Evolutionary conservation across 2,797 vertebrate species (phyloP), one percentile per base, ranked within the genome.

Genomic region (Muscicapa comitata): DNA sequence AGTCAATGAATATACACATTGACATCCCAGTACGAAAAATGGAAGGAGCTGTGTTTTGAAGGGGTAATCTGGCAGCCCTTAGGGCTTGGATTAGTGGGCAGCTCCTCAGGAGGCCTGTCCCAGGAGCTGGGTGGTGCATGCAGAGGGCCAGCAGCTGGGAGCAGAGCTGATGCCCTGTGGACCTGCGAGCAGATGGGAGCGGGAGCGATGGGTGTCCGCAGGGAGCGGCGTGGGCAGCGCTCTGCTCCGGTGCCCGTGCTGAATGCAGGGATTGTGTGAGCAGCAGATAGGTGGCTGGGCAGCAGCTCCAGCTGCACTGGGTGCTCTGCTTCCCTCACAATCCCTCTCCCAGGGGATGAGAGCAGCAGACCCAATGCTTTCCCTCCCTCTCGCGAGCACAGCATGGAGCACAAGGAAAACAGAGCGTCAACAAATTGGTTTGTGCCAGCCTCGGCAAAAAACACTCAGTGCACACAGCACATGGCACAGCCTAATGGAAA

Each of bases 241-340:
- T 92, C 92, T 94, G 88, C 78, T 94, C 88, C 4, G 17, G 94
- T 71, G 80, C 80, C 86, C 43, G 4, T 17, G 79, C 86, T 71
- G 77, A 92, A 87, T 1, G 6, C 3, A 50, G 74, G 92, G 86
- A 95, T 95, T 82, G 73, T 37, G 92, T 67, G 86, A 94, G 86
- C 89, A 95, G 92, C 90, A 94, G 59, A 94, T 7, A 23, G 45
- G 13, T 13, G 45, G 0, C 75, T 1, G 38, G 57, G 85, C 79
- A 79, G 7, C 65, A 83, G 79, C 59, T 77, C 86, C 83, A 81
- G 90, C 86, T 72, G 5, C 68, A 20, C 15, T 23, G 45, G 53
- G 19, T 55, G 77, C 63, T 87, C 50, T 55, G 38, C 71, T 93
- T 87, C 54, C 2, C 0, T 57, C 74, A 23, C 63, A 63, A 93